These are phyloP conservation scores for Drosophila stalkeri DNA, from an alignment of 2,888 invertebrate genomes.

Conservation along the genomic window DNA sequence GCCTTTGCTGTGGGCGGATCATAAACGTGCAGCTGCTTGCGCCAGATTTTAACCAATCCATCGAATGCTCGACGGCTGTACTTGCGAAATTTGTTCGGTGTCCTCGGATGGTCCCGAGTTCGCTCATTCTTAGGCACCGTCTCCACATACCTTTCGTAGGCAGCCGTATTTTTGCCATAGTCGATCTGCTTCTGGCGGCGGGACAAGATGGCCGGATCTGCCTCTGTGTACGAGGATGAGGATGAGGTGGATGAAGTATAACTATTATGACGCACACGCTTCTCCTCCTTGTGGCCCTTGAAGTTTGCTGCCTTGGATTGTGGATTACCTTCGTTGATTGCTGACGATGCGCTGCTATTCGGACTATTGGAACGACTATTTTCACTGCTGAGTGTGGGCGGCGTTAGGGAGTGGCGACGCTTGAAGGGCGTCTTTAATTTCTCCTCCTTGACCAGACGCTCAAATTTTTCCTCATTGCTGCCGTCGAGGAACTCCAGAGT, in stretches of 20 bases:
- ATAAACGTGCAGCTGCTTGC: conserved; percentile 92
- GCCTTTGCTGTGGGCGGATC: conserved; percentile 86
- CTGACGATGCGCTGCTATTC: conserved; percentile 64
- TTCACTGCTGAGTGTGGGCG: conserved; percentile 69
- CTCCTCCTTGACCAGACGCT: conserved; percentile 83
- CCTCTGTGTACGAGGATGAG: conserved; percentile 86
- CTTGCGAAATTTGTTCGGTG: conserved; percentile 94
- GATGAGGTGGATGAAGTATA: conserved; percentile 81
- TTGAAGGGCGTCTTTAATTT: conserved; percentile 85
- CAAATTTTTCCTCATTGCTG: conserved; percentile 84
- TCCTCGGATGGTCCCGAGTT: conserved; percentile 91
- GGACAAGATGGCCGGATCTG: conserved; percentile 89
- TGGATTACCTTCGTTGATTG: conserved; percentile 22
- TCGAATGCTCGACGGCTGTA: conserved; percentile 98
- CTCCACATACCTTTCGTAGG: conserved; percentile 91
- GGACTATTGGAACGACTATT: conserved; percentile 82
- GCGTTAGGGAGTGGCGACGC: conserved; percentile 82
- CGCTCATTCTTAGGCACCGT: conserved; percentile 89
- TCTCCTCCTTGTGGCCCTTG: conserved; percentile 73
- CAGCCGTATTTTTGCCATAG: conserved; percentile 96
- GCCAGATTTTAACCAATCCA: conserved; percentile 94
- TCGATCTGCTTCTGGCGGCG: conserved; percentile 97
- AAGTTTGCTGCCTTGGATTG: conserved; percentile 11
- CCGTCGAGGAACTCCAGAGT: conserved; percentile 79
- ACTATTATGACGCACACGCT: conserved; percentile 81